These are phyloP conservation scores for Tetragnatha montana DNA, from an alignment of 2,888 invertebrate species.

Conservation along the genomic window DNA sequence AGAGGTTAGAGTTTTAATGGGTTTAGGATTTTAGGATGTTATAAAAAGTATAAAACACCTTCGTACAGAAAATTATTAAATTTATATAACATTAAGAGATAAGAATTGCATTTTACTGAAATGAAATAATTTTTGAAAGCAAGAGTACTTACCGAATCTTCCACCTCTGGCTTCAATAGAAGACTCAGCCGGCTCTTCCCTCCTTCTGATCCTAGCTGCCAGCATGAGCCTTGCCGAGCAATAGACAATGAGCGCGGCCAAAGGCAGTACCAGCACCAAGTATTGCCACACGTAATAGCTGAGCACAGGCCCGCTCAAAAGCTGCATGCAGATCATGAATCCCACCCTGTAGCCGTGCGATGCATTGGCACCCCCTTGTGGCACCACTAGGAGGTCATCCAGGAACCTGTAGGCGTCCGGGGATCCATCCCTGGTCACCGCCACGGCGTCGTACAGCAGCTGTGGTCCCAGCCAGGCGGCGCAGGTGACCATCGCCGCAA, in stretches of 20 bases:
- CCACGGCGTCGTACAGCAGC: slow-evolving; percentile 66
- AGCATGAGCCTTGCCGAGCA: slow-evolving; percentile 58
- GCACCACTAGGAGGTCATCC: slow-evolving; percentile 63
- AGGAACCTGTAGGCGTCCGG: slow-evolving; percentile 65
- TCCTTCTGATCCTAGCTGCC: slow-evolving; percentile 39
- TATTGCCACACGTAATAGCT: slow-evolving; percentile 70
- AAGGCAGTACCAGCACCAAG: slow-evolving; percentile 60
- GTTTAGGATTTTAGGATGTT: not conserved
- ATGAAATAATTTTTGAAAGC: not conserved
- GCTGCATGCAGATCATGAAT: slow-evolving; percentile 71
- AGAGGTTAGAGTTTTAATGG: too few relatives aligned
- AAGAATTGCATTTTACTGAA: not conserved
- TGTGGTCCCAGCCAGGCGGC: slow-evolving; percentile 70
- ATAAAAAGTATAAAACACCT: not conserved
- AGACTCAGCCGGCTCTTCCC: slow-evolving; percentile 54
- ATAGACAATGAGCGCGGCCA: slow-evolving; percentile 63
- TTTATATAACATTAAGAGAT: too few relatives aligned
- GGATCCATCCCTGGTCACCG: slow-evolving; percentile 63
- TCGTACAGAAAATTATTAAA: not conserved
- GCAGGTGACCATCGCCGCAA: slow-evolving; percentile 64
- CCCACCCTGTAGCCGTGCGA: slow-evolving; percentile 69
- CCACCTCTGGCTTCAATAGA: slow-evolving; percentile 49
- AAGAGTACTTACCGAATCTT: slow-evolving; percentile 57
- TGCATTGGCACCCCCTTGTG: slow-evolving; percentile 50
- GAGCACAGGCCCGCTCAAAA: slow-evolving; percentile 57